Evolutionary conservation across 2,888 invertebrate species (phyloP).

Genomic region (Salticus scenicus): DNA sequence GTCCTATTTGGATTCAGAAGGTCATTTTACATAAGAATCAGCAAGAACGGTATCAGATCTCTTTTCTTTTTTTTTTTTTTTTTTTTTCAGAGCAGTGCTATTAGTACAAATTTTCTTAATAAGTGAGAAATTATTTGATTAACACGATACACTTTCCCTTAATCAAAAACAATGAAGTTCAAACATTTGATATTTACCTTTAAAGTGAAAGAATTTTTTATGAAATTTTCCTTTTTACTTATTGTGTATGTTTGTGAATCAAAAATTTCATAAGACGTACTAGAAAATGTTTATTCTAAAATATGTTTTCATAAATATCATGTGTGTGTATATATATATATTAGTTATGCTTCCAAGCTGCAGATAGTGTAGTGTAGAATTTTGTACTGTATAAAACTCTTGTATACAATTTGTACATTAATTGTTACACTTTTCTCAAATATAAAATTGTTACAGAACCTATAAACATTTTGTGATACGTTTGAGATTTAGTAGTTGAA

Average conservation of each 20-base stretch:
- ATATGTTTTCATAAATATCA: background rate
- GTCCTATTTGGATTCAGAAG: no score
- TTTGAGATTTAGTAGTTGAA: slow-evolving; percentile 1
- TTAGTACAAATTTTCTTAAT: background rate
- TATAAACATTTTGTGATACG: background rate
- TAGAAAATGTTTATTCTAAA: background rate
- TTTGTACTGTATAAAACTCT: slow-evolving; percentile 35
- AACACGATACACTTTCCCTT: no score
- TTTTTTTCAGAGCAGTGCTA: background rate
- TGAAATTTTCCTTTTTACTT: background rate
- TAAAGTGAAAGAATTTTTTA: background rate
- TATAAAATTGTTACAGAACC: background rate
- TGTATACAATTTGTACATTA: slow-evolving; percentile 36
- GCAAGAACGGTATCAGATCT: no score
- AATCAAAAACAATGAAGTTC: no score
- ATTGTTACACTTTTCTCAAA: slow-evolving; percentile 31
- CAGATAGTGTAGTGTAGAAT: slow-evolving; percentile 24
- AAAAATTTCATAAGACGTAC: background rate
- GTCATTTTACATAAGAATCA: no score
- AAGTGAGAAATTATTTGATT: background rate
- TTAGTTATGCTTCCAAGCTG: slow-evolving; percentile 15
- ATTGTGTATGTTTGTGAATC: background rate
- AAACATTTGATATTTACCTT: background rate
- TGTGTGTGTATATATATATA: background rate
- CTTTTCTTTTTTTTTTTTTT: no score